Percentiles rank a stretch among this genome's conserved stretches.
Evolutionary conservation across 2,797 vertebrate genomes (phyloP).

Genomic region (Ibycter americanus): DNA sequence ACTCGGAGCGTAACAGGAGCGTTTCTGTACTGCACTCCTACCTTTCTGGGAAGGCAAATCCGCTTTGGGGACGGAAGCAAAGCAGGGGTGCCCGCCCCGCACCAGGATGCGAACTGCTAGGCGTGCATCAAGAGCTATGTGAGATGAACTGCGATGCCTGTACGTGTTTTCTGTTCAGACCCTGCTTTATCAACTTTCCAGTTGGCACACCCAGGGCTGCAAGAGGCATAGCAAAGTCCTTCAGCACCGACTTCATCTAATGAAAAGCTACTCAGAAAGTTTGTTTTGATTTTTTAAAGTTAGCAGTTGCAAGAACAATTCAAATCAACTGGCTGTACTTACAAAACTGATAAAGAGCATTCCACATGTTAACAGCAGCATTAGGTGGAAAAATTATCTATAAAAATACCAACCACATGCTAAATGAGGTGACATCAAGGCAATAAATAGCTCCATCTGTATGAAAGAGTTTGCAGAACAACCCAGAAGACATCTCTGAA

Average conservation of each 20-base stretch:
- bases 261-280: not conserved
- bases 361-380: constrained; percentile 53
- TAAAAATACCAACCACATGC: constrained; percentile 63
- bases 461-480: constrained; percentile 44
- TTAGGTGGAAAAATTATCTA: constrained; percentile 61
- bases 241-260: not conserved
- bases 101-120: not conserved
- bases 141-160: not conserved
- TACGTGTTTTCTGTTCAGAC: not conserved
- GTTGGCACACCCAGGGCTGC: not conserved
- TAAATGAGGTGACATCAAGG: constrained; percentile 67
- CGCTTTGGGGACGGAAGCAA: not conserved
- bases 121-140: not conserved
- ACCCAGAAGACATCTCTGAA: constrained; percentile 27
- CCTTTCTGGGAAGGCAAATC: not conserved
- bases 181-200: not conserved
- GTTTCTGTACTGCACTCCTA: not conserved
- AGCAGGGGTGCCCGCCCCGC: not conserved
- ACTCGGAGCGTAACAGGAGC: not conserved
- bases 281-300: constrained; percentile 30
- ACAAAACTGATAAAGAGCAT: constrained; percentile 32
- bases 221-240: not conserved
- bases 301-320: constrained; percentile 11
- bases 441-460: constrained; percentile 66
- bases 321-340: constrained; percentile 27